Evolutionary conservation across 2,113 vertebrate genomes (phyloP), one percentile per base, ranked within the genome.

Genomic region (Ia io): DNA sequence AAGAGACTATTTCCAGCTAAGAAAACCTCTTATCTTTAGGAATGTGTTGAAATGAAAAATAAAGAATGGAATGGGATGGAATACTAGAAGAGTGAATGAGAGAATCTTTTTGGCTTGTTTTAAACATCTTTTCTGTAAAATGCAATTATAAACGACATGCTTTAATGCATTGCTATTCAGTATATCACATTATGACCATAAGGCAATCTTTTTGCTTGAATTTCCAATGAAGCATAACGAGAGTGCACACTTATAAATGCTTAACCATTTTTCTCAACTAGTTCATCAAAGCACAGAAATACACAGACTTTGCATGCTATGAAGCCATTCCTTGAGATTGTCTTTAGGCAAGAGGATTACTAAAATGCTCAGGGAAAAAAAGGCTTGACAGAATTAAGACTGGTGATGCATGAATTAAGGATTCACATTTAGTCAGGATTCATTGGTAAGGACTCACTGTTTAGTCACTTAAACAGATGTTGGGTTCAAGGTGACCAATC

Each of bases 1-100:
- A 98, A 99, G 99, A 59, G 59, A 79, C 40, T 89, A 2, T 95
- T 97, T 90, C 20, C 42, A 90, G 49, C 59, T 94, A 42, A 95
- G n/a, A 70, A 96, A 92, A 95, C 1, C 22, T 84, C 65, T 85
- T 94, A 49, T 77, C n/a, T 90, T 84, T 77, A 35, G 9, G 40
- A 96, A 80, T 93, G 47, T 47, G 80, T 91, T 88, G 74, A 70
- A 69, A 94, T 90, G 74, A 92, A 90, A 86, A n/a, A 69, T n/a
- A 30, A 79, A 83, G 35, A 93, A 61, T 74, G 12, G 30, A 93
- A 70, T n/a, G 35, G 42, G 86, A 77, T n/a, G 35, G 49, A 88
- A 80, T 44, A 91, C 35, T 12, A 32, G 90, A 22, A 18, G 37
- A 89, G 71, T 91, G 47, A 92, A 69, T 93, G n/a, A 80, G 47